These are phyloP conservation scores for Trachelus iudaicus DNA, from an alignment of 2,888 invertebrate genomes.

Conservation along the genomic window DNA sequence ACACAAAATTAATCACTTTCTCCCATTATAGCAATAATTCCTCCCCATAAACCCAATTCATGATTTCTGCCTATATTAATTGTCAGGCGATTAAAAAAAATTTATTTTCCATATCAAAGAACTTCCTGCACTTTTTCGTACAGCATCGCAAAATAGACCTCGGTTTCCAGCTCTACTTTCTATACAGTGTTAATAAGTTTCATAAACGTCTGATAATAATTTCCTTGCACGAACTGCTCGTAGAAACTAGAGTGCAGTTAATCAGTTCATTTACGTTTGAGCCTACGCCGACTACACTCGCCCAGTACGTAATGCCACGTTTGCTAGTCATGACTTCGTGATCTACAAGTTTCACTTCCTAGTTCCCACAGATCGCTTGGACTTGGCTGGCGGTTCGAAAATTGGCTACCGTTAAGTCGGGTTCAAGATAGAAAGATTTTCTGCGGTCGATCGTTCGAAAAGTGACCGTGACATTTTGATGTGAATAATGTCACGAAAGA, in stretches of 20 bases:
- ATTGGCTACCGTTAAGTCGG: background rate
- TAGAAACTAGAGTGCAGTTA: conserved; percentile 27
- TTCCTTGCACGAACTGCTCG: background rate
- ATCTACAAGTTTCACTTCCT: conserved; percentile 40
- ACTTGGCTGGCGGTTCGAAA: background rate
- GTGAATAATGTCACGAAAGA: background rate
- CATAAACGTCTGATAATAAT: background rate
- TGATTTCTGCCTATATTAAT: background rate
- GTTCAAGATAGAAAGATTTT: background rate
- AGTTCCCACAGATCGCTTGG: conserved; percentile 31
- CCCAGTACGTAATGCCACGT: conserved; percentile 24
- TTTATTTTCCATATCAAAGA: background rate
- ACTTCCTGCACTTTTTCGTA: background rate
- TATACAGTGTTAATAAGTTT: conserved; percentile 7
- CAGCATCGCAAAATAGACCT: background rate
- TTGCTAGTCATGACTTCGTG: conserved; percentile 31
- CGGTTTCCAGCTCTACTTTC: no score
- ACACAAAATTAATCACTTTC: conserved; percentile 27
- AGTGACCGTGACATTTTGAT: background rate
- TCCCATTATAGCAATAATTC: background rate
- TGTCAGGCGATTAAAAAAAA: background rate
- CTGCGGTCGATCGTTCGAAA: background rate
- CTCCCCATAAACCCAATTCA: background rate
- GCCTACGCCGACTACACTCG: conserved; percentile 12
- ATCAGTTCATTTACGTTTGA: conserved; percentile 32